These are phyloP conservation scores for Gnatocerus cornutus DNA, from an alignment of 2,888 invertebrate genomes.

Conservation along the genomic window DNA sequence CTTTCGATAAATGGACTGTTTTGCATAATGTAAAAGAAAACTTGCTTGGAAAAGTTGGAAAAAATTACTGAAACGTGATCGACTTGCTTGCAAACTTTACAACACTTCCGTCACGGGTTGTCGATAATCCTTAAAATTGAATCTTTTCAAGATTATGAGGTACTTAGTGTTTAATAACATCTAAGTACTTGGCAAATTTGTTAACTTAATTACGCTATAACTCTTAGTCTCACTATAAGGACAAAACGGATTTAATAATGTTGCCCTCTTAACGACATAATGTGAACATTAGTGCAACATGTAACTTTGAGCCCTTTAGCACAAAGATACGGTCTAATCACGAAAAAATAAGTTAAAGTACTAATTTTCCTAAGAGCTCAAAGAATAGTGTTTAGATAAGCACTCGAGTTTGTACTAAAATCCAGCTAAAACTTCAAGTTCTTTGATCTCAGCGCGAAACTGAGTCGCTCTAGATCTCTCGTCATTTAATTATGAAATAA, in stretches of 20 bases:
- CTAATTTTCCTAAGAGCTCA: too few relatives aligned
- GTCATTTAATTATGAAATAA: too few relatives aligned
- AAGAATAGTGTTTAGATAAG: too few relatives aligned
- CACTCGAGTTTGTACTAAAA: too few relatives aligned
- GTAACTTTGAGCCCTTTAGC: background rate
- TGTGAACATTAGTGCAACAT: constrained; percentile 14
- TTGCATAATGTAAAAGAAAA: constrained; percentile 48
- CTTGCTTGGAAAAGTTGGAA: constrained; percentile 25
- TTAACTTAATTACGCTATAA: constrained; percentile 40
- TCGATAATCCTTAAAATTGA: constrained; percentile 32
- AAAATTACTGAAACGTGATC: constrained; percentile 39
- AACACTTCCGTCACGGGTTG: constrained; percentile 23
- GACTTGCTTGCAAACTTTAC: constrained; percentile 33
- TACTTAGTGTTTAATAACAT: constrained; percentile 33
- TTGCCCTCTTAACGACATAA: constrained; percentile 25
- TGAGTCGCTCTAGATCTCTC: too few relatives aligned
- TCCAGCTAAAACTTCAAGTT: too few relatives aligned
- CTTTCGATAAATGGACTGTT: constrained; percentile 44
- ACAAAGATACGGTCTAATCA: too few relatives aligned
- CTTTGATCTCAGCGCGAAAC: too few relatives aligned
- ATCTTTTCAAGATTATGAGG: constrained; percentile 35
- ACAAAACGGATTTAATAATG: constrained; percentile 35
- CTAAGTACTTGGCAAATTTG: constrained; percentile 41
- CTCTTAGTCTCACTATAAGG: constrained; percentile 17
- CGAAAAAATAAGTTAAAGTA: too few relatives aligned